phyloP scores from a whole-genome alignment of 2,888 invertebrate genomes.

The Ypsolopha sequella region DNA sequence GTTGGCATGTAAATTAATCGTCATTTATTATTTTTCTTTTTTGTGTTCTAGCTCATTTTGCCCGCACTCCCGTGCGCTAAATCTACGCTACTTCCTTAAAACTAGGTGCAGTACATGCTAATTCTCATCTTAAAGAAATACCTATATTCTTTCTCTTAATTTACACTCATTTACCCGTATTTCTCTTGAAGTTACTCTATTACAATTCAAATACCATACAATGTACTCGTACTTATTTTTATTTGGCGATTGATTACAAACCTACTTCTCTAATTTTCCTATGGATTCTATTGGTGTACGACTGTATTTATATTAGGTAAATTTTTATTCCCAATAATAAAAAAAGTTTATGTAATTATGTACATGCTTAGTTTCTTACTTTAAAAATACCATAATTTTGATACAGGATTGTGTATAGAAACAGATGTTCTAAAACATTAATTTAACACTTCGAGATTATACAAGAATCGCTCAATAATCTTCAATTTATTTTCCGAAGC shows the following conservation, averaged over 20 bases:
- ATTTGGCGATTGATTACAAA: constrained; percentile 1
- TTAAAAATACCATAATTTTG: not conserved
- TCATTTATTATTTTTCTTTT: not conserved
- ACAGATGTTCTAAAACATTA: no score
- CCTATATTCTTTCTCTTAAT: not conserved
- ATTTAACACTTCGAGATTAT: no score
- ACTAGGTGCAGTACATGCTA: constrained; percentile 63
- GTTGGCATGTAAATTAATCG: no score
- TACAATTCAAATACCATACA: no score
- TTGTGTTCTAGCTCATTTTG: constrained; percentile 16
- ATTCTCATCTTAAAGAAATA: constrained; percentile 26
- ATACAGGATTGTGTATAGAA: no score
- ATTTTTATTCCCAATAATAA: not conserved
- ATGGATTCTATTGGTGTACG: not conserved
- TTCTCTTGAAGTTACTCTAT: not conserved
- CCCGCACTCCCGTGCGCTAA: constrained; percentile 27
- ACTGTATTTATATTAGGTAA: not conserved
- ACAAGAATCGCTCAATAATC: no score
- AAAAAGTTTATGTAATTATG: not conserved
- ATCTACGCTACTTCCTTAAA: constrained; percentile 52
- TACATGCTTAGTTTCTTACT: not conserved
- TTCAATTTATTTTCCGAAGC: no score
- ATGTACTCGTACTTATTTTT: not conserved
- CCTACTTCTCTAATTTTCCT: not conserved
- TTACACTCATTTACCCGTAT: constrained; percentile 61